Percentiles rank a stretch among this genome's conserved stretches.
phyloP scores from a whole-genome alignment of 2,888 invertebrate species.

The Protonemura montana region DNA sequence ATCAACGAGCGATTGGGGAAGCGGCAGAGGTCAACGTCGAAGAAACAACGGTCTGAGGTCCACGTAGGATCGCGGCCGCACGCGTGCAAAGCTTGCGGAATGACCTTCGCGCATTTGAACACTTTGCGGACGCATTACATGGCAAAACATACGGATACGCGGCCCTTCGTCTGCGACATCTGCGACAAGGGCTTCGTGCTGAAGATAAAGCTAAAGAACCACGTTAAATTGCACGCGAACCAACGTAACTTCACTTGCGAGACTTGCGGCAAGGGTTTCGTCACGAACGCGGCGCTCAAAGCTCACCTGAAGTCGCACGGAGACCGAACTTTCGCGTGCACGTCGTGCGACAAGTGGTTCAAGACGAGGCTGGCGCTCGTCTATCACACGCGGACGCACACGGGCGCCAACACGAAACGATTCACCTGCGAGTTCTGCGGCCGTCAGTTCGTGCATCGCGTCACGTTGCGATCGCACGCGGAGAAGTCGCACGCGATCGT shows the following conservation, averaged over 20 bases:
- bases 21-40: background rate
- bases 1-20: background rate
- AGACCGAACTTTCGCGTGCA: background rate
- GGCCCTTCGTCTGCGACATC: constrained; percentile 5
- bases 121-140: background rate
- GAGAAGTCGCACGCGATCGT: background rate
- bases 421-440: constrained; percentile 16
- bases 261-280: background rate
- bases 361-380: background rate
- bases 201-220: background rate
- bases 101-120: too few relatives aligned
- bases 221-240: background rate
- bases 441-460: background rate
- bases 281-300: background rate
- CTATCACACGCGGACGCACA: background rate
- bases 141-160: background rate
- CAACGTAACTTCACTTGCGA: background rate
- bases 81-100: too few relatives aligned
- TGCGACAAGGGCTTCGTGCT: constrained; percentile 17
- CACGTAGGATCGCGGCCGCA: too few relatives aligned
- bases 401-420: background rate
- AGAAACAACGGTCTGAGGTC: background rate
- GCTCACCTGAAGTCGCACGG: background rate
- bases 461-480: background rate
- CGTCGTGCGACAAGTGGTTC: background rate